Evolutionary conservation across 2,888 invertebrate genomes (phyloP), one percentile per base, ranked within the genome.

Genomic region (Eutolmus rufibarbis): DNA sequence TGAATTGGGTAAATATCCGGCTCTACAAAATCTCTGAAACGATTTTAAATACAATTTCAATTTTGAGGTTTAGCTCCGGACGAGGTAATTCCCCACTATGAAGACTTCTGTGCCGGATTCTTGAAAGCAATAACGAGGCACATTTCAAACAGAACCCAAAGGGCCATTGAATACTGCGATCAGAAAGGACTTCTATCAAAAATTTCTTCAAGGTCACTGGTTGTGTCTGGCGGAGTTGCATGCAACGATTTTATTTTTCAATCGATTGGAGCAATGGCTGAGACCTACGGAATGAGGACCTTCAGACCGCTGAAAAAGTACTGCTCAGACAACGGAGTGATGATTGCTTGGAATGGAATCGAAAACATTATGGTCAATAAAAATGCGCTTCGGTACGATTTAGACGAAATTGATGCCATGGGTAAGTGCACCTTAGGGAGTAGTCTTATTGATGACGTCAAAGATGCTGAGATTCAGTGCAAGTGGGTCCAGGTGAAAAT

Each of bases 331-430:
- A 99, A 99, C 94, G 99, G 99, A 8, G 95, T 98, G 46, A 99
- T 99, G 99, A 97, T 99, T 90, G 99, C 99, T 23, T 99, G 99
- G 98, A 98, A 98, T 94, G 99, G 98, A 9, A 93, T 98, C 85
- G 98, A 99, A 93, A 96, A 95, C 77, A 76, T 46, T 84, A 16
- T 85, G 23, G 31, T 43, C 1, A 46, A 19, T n/a, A 19, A 74
- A n/a, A 37, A 57, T 23, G 89, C 82, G 76, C 77, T 87, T 79
- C 76, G 87, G 76, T 16, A 74, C 82, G 89, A 88, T 87, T 90
- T 96, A 79, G 94, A 95, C 88, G 90, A 93, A 23, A 92, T 96
- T 19, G 94, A 95, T 14, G 88, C 91, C n/a, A 88, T 89, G 5
- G 91, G 92, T 34, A 92, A 89, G 77, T 91, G 90, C 2, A 88